Conservation (phyloP, 2,113 vertebrate species). For the Lepus timidus region DNA sequence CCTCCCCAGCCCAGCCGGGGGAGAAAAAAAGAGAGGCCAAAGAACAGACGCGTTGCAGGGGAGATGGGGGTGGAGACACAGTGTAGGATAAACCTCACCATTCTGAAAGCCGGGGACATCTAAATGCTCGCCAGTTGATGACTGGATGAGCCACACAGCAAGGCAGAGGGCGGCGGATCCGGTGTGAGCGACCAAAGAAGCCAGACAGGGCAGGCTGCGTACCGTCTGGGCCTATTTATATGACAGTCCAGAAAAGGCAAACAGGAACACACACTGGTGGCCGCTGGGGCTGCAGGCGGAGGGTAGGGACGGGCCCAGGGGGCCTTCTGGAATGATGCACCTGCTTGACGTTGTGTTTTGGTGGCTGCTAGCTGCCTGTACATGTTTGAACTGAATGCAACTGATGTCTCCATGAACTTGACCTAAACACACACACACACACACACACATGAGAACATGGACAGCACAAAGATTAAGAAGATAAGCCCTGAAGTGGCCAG, state of each 20-base stretch:
- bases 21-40: too few relatives aligned
- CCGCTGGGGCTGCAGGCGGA: not conserved
- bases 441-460: not conserved
- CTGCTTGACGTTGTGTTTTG: rapidly evolving
- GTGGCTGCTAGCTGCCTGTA: rapidly evolving
- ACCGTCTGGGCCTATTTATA: not conserved
- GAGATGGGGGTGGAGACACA: too few relatives aligned
- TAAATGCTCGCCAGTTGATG: too few relatives aligned
- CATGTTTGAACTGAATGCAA: not conserved
- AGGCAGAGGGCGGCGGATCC: rapidly evolving
- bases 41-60: too few relatives aligned
- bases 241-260: not conserved
- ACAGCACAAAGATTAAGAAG: not conserved
- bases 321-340: rapidly evolving
- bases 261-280: not conserved
- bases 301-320: not conserved
- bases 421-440: not conserved
- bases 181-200: rapidly evolving
- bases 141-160: not conserved
- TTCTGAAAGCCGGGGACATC: too few relatives aligned
- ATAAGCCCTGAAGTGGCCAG: not conserved
- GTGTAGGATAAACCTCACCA: too few relatives aligned
- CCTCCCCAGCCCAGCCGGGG: too few relatives aligned
- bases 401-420: too few relatives aligned
- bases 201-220: not conserved